Base-by-base conservation (phyloP, 2,113 vertebrate species). In the Megalops atlanticus region DNA sequence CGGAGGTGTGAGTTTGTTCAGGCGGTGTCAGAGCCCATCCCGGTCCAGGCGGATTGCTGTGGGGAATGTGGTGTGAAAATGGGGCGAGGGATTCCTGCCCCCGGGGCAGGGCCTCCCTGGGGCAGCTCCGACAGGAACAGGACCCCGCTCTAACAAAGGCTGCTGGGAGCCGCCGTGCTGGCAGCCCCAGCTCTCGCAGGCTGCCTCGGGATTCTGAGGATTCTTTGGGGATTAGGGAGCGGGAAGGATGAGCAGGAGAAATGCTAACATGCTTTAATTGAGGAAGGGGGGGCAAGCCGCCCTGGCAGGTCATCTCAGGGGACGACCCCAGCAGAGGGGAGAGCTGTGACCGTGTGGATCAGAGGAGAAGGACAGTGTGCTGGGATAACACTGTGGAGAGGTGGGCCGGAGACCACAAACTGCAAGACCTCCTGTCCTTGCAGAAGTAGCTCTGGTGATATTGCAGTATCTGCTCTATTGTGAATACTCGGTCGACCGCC, bases 1-100 rank as follows among this genome's bases (percentile, higher is more conserved):
- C n/a, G 15, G 45, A 49, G 81, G 24, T 33, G 70, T 27, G 49
- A 58, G 77, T 83, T 73, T 75, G 41, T 39, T 74, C 78, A 79
- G 82, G 82, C 15, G 21, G 36, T 39, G 15, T 39, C 38, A 39
- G 5, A 38, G 70, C 35, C 38, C 1, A 14, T 38, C 8, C 5
- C 58, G 0, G 10, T 79, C 49, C 14, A 38, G 41, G 24, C 33
- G 77, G 72, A 21, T 70, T 36, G 78, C 73, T 64, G 43, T 33
- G 16, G 24, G 73, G 72, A 83, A 83, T 83, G 82, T 71, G 78
- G 52, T 80, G 78, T 45, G 45, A 64, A 68, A 76, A 38, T 45
- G 14, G 36, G 45, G 21, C 15, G 15, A 47, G 76, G 43, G 14
- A 40, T 68, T 41, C 68, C 45, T 38, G n/a, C n/a, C 27, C 43